A percentile compares a stretch with the other conserved stretches of the same genome.
Evolutionary conservation across 2,113 vertebrate species (phyloP).

Genomic region (Ceyx cyanopectus): DNA sequence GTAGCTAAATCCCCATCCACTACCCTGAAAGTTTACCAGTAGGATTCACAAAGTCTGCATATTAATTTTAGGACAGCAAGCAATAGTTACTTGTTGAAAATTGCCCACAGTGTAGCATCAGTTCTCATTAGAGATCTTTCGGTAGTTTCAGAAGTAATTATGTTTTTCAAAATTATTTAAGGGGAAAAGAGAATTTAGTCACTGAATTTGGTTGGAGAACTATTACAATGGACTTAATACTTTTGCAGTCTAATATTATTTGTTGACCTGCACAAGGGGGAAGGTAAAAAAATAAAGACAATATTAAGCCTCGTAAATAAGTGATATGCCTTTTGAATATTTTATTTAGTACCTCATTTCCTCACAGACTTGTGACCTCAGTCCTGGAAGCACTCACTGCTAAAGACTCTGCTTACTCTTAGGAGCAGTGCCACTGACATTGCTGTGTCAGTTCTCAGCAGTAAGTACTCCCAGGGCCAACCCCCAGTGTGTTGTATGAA

Average conservation of each 20-base stretch:
- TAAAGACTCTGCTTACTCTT: background rate
- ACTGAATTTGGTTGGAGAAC: background rate
- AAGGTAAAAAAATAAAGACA: constrained; percentile 6
- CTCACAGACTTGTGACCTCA: background rate
- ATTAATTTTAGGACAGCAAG: constrained; percentile 68
- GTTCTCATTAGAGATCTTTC: constrained; percentile 64
- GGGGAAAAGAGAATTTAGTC: constrained; percentile 40
- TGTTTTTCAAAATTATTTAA: constrained; percentile 63
- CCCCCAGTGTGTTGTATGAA: background rate
- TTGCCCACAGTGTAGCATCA: constrained; percentile 63
- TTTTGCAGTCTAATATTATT: constrained; percentile 4
- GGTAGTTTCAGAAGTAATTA: constrained; percentile 65
- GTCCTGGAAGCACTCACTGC: background rate
- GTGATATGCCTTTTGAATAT: constrained; percentile 21
- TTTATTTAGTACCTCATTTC: constrained; percentile 24
- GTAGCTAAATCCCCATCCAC: constrained; percentile 57
- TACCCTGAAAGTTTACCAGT: constrained; percentile 41
- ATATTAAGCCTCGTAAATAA: constrained; percentile 49
- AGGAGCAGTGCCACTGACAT: background rate
- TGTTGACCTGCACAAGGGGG: background rate
- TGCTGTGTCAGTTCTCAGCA: background rate
- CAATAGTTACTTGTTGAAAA: constrained; percentile 62
- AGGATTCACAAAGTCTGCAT: constrained; percentile 56
- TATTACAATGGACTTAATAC: constrained; percentile 14
- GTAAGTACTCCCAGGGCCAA: background rate